Percentiles rank a stretch among this genome's conserved stretches.
Evolutionary conservation across 2,113 vertebrate species (phyloP).

Genomic region (Chaenogobius annularis): DNA sequence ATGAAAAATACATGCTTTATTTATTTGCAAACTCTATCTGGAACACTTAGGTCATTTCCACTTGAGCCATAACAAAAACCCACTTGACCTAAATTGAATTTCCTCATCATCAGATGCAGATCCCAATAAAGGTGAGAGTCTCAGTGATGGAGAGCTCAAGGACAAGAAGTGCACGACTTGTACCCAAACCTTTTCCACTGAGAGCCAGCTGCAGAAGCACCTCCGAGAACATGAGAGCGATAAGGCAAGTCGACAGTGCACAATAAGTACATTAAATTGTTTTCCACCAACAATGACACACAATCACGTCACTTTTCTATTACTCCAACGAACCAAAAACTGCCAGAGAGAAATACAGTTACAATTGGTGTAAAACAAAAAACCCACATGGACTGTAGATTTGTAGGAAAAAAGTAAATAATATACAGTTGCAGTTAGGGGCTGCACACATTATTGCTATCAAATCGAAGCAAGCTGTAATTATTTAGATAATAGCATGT

Average conservation of each 20-base stretch:
- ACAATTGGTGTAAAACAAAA: too few species aligned
- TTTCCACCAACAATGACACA: background rate
- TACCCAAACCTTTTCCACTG: slow-evolving; percentile 86
- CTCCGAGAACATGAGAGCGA: slow-evolving; percentile 92
- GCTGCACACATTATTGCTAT: too few species aligned
- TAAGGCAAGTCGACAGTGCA: slow-evolving; percentile 78
- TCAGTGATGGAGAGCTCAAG: slow-evolving; percentile 78
- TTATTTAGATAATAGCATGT: too few species aligned
- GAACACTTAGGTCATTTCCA: background rate
- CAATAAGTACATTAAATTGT: background rate
- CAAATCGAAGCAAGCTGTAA: too few species aligned
- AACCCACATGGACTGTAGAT: too few species aligned
- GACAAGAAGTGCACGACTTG: slow-evolving; percentile 90
- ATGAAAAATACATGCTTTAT: background rate
- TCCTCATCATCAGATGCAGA: slow-evolving; percentile 49
- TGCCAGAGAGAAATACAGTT: too few species aligned
- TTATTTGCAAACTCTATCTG: background rate
- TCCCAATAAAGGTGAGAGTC: slow-evolving; percentile 70
- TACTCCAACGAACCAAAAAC: too few species aligned
- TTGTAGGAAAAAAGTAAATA: too few species aligned
- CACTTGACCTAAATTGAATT: slow-evolving; percentile 6
- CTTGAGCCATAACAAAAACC: background rate
- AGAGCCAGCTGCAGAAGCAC: slow-evolving; percentile 93
- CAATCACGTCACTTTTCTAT: too few species aligned
- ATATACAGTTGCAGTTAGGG: too few species aligned